These are phyloP conservation scores for Odontesthes bonariensis DNA, from an alignment of 2,113 vertebrate species.

Conservation along the genomic window DNA sequence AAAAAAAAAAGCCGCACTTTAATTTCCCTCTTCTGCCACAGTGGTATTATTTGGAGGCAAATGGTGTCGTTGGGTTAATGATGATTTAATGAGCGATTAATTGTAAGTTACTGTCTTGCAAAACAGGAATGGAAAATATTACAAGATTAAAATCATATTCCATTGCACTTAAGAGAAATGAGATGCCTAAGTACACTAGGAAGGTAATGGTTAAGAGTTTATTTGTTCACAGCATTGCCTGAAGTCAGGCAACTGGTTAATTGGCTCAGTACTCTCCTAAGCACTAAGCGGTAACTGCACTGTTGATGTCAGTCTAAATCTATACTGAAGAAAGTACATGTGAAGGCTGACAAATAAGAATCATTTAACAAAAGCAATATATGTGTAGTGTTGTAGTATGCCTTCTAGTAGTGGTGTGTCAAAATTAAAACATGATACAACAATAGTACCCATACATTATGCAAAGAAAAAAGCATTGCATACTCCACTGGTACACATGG, in stretches of 20 bases:
- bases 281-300: slow-evolving; percentile 47
- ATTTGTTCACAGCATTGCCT: slow-evolving; percentile 68
- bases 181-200: slow-evolving; percentile 19
- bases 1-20: slow-evolving; percentile 16
- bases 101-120: slow-evolving; percentile 59
- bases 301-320: slow-evolving; percentile 67
- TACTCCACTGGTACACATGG: too few relatives aligned
- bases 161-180: slow-evolving; percentile 54
- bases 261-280: slow-evolving; percentile 69
- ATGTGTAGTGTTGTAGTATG: neutral
- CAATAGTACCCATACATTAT: too few relatives aligned
- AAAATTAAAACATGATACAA: neutral
- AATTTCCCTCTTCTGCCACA: slow-evolving; percentile 24
- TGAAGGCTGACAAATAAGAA: slow-evolving; percentile 45
- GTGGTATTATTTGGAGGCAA: slow-evolving; percentile 60
- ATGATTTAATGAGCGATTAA: slow-evolving; percentile 80
- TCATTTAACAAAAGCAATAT: slow-evolving; percentile 20
- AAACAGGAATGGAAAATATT: slow-evolving; percentile 59
- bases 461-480: too few relatives aligned
- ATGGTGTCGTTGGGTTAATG: slow-evolving; percentile 74
- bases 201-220: slow-evolving; percentile 53
- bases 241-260: slow-evolving; percentile 71
- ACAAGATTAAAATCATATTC: slow-evolving; percentile 69
- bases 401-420: neutral
- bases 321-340: slow-evolving; percentile 36